Percentiles rank a stretch among this genome's conserved stretches.
Evolutionary conservation across 1,140 invertebrate genomes (phyloP).

Genomic region (Thaumatotibia leucotreta): DNA sequence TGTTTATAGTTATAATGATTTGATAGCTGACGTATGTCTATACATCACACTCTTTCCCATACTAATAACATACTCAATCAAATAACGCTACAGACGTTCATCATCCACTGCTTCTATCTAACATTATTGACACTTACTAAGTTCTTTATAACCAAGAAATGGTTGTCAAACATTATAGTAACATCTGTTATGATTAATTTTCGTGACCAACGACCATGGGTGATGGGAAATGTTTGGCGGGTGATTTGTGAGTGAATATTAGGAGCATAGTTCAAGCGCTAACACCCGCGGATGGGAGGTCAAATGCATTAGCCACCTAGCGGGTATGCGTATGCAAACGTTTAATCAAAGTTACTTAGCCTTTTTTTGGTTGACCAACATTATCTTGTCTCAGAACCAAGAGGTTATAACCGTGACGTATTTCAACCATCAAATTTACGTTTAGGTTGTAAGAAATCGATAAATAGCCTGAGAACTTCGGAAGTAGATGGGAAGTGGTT

Average conservation of each 20-base stretch:
- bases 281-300: constrained; percentile 60
- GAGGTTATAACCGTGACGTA: constrained; percentile 1
- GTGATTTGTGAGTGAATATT: constrained; percentile 67
- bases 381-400: constrained; percentile 18
- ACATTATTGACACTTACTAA: neutral
- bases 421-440: neutral
- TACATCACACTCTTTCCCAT: constrained; percentile 50
- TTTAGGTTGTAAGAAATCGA: neutral
- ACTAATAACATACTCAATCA: constrained; percentile 5
- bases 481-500: neutral
- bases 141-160: neutral
- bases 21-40: constrained; percentile 53
- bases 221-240: constrained; percentile 59
- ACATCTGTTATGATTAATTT: constrained; percentile 28
- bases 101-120: neutral
- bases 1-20: constrained; percentile 59
- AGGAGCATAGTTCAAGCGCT: constrained; percentile 68
- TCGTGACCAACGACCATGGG: constrained; percentile 65
- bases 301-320: constrained; percentile 73
- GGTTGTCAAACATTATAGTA: constrained; percentile 32
- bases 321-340: constrained; percentile 46
- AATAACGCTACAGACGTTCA: neutral
- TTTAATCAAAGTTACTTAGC: constrained; percentile 53
- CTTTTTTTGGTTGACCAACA: constrained; percentile 20
- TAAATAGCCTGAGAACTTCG: neutral